Base-by-base conservation (phyloP, 1,140 invertebrate species). In the Cherax destructor region DNA sequence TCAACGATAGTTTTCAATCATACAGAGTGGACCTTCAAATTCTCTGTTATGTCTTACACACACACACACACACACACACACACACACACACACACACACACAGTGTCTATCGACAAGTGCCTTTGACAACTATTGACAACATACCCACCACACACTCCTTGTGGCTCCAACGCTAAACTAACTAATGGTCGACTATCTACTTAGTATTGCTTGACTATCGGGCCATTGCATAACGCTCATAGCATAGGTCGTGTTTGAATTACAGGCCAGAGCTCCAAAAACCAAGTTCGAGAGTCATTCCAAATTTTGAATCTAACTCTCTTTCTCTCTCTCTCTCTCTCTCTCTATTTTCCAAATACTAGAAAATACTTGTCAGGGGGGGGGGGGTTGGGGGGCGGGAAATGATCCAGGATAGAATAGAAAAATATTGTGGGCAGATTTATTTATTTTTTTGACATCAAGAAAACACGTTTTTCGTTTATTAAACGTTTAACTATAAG, bases 201-300 rank as follows among this genome's bases (percentile, higher is more conserved):
- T 72, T 72, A 49, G 83, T 85, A 85, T 85, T 85, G 83, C 83
- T 85, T 85, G 85, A 61, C 85, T 87, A 87, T 78, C 52, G 88
- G 88, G 88, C 74, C 88, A 77, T 84, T 90, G 88, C 81, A 90
- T 90, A 90, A 81, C 81, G 78, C 81, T 77, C 56, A 16, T 61
- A 49, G 59, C 80, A 59, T 84, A 78, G 88, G 88, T 65, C 87
- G 87, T 88, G 87, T 88, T 88, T 24, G 87, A 88, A 83, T 83
- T 49, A 72, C 50, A 85, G 83, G 83, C 83, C 83, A 85, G 83
- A 85, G 83, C 50, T 85, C 83, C 83, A 85, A 85, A 41, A 85
- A 85, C 83, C 83, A 85, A 85, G 83, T 85, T 49, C 52, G 1
- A 65, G 61, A 65, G 30, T 74, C n/a, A 30, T 9, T 74, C 69